These are phyloP conservation scores for Aleadryas rufinucha DNA, from an alignment of 2,113 vertebrate species.

Conservation along the genomic window DNA sequence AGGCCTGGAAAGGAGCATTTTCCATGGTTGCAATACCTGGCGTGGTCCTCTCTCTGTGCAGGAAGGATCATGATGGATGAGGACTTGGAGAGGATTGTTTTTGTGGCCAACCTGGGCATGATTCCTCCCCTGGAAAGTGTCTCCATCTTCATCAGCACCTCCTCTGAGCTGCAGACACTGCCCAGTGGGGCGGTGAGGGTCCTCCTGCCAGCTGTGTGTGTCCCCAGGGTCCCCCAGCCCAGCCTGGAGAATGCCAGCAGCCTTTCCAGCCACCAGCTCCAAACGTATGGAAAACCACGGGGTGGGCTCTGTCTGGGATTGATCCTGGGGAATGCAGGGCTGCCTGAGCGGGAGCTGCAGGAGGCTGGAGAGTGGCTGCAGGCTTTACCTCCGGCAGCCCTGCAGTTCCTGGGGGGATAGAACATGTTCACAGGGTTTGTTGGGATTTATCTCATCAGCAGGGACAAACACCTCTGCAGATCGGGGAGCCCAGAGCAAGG, in stretches of 20 bases:
- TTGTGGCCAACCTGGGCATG: constrained; percentile 88
- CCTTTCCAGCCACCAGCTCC: constrained; percentile 73
- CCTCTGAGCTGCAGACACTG: constrained; percentile 88
- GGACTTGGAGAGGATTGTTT: constrained; percentile 85
- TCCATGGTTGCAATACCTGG: background rate
- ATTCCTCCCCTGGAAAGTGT: constrained; percentile 88
- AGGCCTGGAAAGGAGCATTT: background rate
- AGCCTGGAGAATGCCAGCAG: constrained; percentile 70
- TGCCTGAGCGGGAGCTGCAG: background rate
- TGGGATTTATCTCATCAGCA: background rate
- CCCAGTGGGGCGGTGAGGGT: constrained; percentile 85
- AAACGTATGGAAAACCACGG: constrained; percentile 58
- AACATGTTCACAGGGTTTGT: accelerated
- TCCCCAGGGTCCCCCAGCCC: constrained; percentile 83
- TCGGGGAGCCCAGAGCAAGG: constrained; percentile 60
- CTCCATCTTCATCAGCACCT: constrained; percentile 90
- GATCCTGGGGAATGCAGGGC: background rate
- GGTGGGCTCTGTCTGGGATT: background rate
- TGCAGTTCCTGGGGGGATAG: background rate
- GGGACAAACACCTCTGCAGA: constrained; percentile 67
- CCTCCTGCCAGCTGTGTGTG: constrained; percentile 83
- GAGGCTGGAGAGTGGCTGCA: background rate
- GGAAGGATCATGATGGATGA: constrained; percentile 87
- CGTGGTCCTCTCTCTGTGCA: background rate
- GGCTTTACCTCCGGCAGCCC: background rate